Evolutionary conservation across 2,797 vertebrate genomes (phyloP).

Genomic region (Gallinago solitaria): DNA sequence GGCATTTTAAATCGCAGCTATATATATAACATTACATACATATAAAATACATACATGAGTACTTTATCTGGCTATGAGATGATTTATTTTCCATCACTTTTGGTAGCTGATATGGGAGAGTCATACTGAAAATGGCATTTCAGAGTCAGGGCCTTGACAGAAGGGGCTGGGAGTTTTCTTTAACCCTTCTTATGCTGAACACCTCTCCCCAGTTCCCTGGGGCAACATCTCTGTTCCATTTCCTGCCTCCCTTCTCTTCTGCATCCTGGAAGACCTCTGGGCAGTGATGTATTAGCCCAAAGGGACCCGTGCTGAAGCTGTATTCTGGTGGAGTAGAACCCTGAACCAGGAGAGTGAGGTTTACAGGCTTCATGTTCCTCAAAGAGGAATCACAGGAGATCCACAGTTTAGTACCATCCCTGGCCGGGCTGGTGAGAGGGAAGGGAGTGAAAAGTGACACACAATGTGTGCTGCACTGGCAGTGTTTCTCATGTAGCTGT

Average conservation of each 20-base stretch:
- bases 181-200: background rate
- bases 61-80: background rate
- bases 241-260: background rate
- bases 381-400: background rate
- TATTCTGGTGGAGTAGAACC: background rate
- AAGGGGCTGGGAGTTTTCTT: background rate
- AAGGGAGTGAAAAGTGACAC: background rate
- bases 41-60: background rate
- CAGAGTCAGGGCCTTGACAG: background rate
- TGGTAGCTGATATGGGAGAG: background rate
- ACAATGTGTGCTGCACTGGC: background rate
- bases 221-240: background rate
- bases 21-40: background rate
- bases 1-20: background rate
- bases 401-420: background rate
- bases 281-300: background rate
- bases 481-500: background rate
- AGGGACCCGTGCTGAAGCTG: background rate
- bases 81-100: background rate
- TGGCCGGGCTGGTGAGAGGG: background rate
- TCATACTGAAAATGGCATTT: background rate
- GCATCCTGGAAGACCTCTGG: background rate
- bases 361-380: background rate
- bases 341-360: background rate
- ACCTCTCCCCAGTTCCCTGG: background rate